These are phyloP conservation scores for Mastigias papua DNA, from an alignment of 30 jellyfish, hydroid and myxozoan genomes.

Conservation along the genomic window DNA sequence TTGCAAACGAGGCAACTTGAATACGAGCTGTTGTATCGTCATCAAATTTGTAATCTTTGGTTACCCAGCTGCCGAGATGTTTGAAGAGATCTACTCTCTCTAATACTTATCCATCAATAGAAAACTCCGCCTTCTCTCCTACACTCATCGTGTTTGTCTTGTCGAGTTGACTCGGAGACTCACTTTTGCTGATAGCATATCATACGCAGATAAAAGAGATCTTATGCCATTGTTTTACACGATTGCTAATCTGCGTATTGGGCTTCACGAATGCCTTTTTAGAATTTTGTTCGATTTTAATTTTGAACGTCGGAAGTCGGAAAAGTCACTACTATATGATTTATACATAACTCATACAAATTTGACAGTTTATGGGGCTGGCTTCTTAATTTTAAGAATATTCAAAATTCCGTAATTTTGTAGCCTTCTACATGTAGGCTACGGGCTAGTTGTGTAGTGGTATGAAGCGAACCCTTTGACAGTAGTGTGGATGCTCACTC, in stretches of 20 bases:
- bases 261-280: slow-evolving; percentile 38
- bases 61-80: slow-evolving; percentile 42
- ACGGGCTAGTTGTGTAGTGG: too few relatives aligned
- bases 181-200: slow-evolving; percentile 20
- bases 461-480: too few relatives aligned
- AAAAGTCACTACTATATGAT: slow-evolving; percentile 24
- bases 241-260: slow-evolving; percentile 59
- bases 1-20: slow-evolving; percentile 46
- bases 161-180: slow-evolving; percentile 20
- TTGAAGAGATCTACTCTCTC: slow-evolving; percentile 26
- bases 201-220: neutral
- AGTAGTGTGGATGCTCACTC: too few relatives aligned
- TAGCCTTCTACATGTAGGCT: too few relatives aligned
- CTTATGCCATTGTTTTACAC: slow-evolving; percentile 3
- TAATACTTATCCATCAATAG: slow-evolving; percentile 2
- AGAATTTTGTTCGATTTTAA: slow-evolving; percentile 8
- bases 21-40: slow-evolving; percentile 30
- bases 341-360: too few relatives aligned
- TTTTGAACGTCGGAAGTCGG: slow-evolving; percentile 13
- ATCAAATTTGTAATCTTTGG: slow-evolving; percentile 35
- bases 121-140: slow-evolving; percentile 23
- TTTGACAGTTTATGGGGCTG: too few relatives aligned
- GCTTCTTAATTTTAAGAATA: too few relatives aligned
- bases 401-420: too few relatives aligned
- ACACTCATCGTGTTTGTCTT: slow-evolving; percentile 39